Conservation (phyloP, 1,140 invertebrate species). For the Agrilus planipennis region DNA sequence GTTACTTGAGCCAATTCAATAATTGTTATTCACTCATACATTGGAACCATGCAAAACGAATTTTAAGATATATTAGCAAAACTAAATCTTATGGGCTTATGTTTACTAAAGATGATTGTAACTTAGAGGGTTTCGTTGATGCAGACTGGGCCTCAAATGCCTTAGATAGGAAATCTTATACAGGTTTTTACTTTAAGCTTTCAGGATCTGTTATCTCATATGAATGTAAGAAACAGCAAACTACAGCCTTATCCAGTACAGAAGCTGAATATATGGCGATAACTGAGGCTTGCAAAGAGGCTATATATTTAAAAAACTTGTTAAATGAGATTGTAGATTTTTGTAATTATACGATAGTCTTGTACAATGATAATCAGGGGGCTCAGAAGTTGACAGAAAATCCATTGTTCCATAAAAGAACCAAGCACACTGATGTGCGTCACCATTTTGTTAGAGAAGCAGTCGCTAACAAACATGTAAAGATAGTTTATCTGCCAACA, state of each 20-base stretch:
- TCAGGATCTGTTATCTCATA: constrained; percentile 14
- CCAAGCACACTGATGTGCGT: constrained; percentile 30
- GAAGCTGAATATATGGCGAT: constrained; percentile 32
- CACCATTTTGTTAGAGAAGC: too few species aligned
- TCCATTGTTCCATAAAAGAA: constrained; percentile 21
- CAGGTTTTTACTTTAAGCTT: constrained; percentile 19
- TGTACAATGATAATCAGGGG: constrained; percentile 31
- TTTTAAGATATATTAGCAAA: constrained; percentile 34
- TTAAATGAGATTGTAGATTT: constrained; percentile 12
- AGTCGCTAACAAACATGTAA: too few species aligned
- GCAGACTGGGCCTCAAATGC: constrained; percentile 29
- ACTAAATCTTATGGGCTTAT: constrained; percentile 22
- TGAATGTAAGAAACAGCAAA: constrained; percentile 25
- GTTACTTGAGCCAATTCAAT: too few species aligned
- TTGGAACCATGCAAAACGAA: constrained; percentile 32
- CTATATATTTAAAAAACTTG: constrained; percentile 19
- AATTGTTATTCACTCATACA: too few species aligned
- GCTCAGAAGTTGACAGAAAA: constrained; percentile 29
- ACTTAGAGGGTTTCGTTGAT: constrained; percentile 26
- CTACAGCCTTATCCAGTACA: constrained; percentile 23
- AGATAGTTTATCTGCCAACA: too few species aligned
- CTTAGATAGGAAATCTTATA: constrained; percentile 20
- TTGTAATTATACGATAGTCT: constrained; percentile 8
- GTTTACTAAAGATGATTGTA: constrained; percentile 6
- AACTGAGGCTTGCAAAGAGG: constrained; percentile 20